Evolutionary conservation across 2,797 vertebrate genomes (phyloP), one percentile per base, ranked within the genome.

Genomic region (Epinephelus awoara): DNA sequence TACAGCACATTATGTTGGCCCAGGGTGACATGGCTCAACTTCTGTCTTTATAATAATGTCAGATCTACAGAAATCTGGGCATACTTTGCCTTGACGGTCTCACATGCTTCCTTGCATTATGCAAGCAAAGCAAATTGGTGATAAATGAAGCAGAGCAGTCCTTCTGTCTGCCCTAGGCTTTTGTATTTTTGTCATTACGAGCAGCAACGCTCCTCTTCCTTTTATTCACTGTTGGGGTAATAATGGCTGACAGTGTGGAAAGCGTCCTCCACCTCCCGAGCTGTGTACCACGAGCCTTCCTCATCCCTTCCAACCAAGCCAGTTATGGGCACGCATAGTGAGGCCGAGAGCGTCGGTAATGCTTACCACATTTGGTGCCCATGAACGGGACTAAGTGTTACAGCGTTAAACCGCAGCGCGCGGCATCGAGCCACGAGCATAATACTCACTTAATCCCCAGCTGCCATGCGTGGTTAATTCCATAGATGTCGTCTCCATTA

Each of bases 311-410:
- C 62, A 77, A 77, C 78, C 72, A 12, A 82, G 87, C 71, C 83
- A 75, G 82, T 84, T 88, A 90, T 87, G 77, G 85, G 77, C 77
- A 76, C 13, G 1, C 55, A 72, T 69, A 69, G 79, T 80, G 81
- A 82, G 63, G 29, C 83, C 29, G 68, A 67, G 64, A 78, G 73
- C 79, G 78, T 67, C 49, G 23, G 72, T 91, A 92, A 92, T 92
- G 90, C 89, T 86, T 92, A 86, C 87, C 90, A 92, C 86, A 93
- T 93, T 93, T 72, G 56, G 76, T 85, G 82, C 89, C 93, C 85
- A 54, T 67, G 50, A 88, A 84, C 73, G 73, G 79, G 79, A 80
- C 85, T 72, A 85, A 88, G 89, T 89, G 91, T 90, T 88, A 77
- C 85, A 76, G 82, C 62, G 58, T 85, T 71, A 85, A 90, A 93